Conservation (phyloP, 2,888 invertebrate species). For the Cecidostiba fungosa region DNA sequence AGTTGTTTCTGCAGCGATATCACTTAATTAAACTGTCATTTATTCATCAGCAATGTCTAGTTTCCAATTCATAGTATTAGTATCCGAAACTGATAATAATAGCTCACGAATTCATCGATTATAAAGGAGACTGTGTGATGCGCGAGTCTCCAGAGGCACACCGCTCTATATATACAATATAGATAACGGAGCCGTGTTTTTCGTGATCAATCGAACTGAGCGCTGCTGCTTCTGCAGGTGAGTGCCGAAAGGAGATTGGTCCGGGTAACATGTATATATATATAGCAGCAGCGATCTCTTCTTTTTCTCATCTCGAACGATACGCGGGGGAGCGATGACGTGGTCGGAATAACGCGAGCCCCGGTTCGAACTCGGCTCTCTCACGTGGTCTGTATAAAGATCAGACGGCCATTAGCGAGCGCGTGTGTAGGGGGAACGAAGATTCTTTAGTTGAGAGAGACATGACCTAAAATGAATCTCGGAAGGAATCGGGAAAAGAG, state of each 20-base stretch:
- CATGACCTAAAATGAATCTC: conserved; percentile 9
- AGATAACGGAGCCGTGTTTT: background rate
- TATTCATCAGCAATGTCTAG: no score
- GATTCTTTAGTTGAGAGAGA: background rate
- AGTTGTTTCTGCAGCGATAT: no score
- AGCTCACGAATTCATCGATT: no score
- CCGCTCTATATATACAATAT: no score
- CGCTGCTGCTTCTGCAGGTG: background rate
- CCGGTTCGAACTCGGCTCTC: conserved; percentile 7
- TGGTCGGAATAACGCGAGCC: conserved; percentile 30
- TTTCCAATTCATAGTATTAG: no score
- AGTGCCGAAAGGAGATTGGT: conserved; percentile 3
- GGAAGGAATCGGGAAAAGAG: background rate
- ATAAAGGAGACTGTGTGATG: no score
- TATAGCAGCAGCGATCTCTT: background rate
- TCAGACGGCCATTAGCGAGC: conserved; percentile 35
- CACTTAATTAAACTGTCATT: no score
- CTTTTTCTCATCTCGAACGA: conserved; percentile 13
- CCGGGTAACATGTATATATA: no score
- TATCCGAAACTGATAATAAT: no score
- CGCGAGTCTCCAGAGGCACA: no score
- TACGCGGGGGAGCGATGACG: conserved; percentile 47
- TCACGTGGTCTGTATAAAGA: conserved; percentile 12
- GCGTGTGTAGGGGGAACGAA: background rate
- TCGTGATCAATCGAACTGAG: background rate